These are phyloP conservation scores for Agrenia bidenticulata DNA, from an alignment of 2,888 invertebrate genomes.

Conservation along the genomic window DNA sequence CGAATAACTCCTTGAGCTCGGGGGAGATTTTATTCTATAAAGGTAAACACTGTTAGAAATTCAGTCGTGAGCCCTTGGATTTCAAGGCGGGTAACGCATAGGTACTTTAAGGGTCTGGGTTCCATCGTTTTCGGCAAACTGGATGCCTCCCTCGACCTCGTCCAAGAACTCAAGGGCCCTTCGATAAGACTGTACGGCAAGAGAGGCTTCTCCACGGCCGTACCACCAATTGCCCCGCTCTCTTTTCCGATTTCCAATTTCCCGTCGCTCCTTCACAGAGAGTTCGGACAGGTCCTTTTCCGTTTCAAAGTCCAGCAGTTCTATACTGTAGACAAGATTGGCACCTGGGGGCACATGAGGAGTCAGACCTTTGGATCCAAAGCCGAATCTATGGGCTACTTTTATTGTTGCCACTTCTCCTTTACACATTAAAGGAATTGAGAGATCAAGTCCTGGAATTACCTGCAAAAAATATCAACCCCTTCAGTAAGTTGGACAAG, in stretches of 20 bases:
- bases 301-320: slow-evolving; percentile 67
- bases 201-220: slow-evolving; percentile 72
- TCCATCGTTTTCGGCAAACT: slow-evolving; percentile 51
- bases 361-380: slow-evolving; percentile 69
- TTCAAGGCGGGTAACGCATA: too few species aligned
- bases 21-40: slow-evolving; percentile 17
- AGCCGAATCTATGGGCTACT: slow-evolving; percentile 78
- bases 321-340: slow-evolving; percentile 69
- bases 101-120: slow-evolving; percentile 30
- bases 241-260: slow-evolving; percentile 74
- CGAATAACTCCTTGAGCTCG: slow-evolving; percentile 66
- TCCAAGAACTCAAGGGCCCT: slow-evolving; percentile 80
- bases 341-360: slow-evolving; percentile 70
- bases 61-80: too few species aligned
- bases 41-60: background rate
- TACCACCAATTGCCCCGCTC: slow-evolving; percentile 70
- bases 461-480: slow-evolving; percentile 52
- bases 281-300: slow-evolving; percentile 67
- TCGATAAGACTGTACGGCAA: slow-evolving; percentile 83
- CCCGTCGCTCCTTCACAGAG: slow-evolving; percentile 67
- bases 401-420: slow-evolving; percentile 74
- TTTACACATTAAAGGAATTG: slow-evolving; percentile 79
- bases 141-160: slow-evolving; percentile 68
- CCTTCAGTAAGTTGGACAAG: too few species aligned
- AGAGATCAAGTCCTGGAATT: slow-evolving; percentile 80